Conservation (phyloP, 1,140 invertebrate species). For the Drosophila gunungcola region DNA sequence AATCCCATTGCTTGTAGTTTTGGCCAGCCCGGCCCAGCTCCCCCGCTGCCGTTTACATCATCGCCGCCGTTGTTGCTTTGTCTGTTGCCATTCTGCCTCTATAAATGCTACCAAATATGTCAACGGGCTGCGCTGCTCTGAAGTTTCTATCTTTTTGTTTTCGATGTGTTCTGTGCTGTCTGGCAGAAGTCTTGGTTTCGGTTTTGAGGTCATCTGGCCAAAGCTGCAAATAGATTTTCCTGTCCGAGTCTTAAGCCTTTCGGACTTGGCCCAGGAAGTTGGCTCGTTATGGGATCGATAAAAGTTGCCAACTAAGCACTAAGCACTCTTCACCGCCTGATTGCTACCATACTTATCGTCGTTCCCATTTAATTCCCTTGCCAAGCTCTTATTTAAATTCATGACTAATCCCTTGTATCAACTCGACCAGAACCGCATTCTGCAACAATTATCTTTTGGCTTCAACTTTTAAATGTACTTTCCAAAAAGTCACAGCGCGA, state of each 20-base stretch:
- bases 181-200: slow-evolving; percentile 17
- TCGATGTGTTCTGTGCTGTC: slow-evolving; percentile 3
- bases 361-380: neutral
- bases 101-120: slow-evolving; percentile 58
- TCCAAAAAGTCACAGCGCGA: slow-evolving; percentile 71
- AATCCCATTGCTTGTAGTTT: slow-evolving; percentile 75
- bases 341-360: neutral
- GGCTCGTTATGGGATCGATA: slow-evolving; percentile 12
- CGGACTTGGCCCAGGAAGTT: slow-evolving; percentile 13
- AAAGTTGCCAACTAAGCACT: neutral
- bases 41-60: slow-evolving; percentile 28
- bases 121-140: slow-evolving; percentile 28
- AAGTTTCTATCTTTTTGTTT: slow-evolving; percentile 19
- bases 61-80: slow-evolving; percentile 24
- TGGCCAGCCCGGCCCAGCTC: slow-evolving; percentile 12
- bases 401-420: slow-evolving; percentile 32
- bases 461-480: slow-evolving; percentile 76
- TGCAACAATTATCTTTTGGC: slow-evolving; percentile 72
- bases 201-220: slow-evolving; percentile 27
- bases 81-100: slow-evolving; percentile 38
- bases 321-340: neutral
- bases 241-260: neutral
- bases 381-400: slow-evolving; percentile 4
- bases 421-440: slow-evolving; percentile 54
- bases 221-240: slow-evolving; percentile 28